These are phyloP conservation scores for Laticauda laticaudata DNA, from an alignment of 2,113 vertebrate genomes.

Conservation along the genomic window DNA sequence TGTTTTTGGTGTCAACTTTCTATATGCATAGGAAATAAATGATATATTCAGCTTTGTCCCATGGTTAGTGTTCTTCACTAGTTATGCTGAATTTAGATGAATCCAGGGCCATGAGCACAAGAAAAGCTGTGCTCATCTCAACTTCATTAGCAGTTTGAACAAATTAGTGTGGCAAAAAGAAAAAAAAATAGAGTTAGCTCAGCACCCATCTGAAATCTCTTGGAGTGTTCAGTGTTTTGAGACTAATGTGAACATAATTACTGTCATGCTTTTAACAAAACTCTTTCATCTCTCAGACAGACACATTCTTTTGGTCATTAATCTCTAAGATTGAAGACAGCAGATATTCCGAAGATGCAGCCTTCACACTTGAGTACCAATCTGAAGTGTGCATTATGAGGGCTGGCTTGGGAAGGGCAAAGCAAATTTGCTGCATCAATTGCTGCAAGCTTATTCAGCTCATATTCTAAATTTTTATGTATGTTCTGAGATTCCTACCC, in stretches of 20 bases:
- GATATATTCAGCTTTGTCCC: background rate
- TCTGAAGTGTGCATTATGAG: background rate
- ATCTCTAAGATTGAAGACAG: constrained; percentile 20
- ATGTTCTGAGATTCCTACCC: rapidly evolving
- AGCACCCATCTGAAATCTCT: constrained; percentile 40
- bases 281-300: constrained; percentile 50
- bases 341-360: background rate
- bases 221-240: constrained; percentile 47
- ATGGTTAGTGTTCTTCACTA: background rate
- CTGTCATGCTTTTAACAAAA: constrained; percentile 53
- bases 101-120: background rate
- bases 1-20: background rate
- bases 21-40: rapidly evolving
- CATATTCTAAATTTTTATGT: background rate
- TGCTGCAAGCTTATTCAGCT: background rate
- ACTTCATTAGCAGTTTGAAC: background rate
- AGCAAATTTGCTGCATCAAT: background rate
- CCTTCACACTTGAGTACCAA: rapidly evolving
- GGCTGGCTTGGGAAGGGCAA: background rate
- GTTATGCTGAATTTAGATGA: rapidly evolving
- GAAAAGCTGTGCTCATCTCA: background rate
- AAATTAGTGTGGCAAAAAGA: constrained; percentile 12
- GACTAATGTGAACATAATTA: constrained; percentile 56
- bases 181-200: constrained; percentile 48
- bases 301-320: constrained; percentile 45